Percentiles rank a stretch among this genome's conserved stretches.
Conservation (phyloP, 2,888 invertebrate species). For the Dryomyza anilis region DNA sequence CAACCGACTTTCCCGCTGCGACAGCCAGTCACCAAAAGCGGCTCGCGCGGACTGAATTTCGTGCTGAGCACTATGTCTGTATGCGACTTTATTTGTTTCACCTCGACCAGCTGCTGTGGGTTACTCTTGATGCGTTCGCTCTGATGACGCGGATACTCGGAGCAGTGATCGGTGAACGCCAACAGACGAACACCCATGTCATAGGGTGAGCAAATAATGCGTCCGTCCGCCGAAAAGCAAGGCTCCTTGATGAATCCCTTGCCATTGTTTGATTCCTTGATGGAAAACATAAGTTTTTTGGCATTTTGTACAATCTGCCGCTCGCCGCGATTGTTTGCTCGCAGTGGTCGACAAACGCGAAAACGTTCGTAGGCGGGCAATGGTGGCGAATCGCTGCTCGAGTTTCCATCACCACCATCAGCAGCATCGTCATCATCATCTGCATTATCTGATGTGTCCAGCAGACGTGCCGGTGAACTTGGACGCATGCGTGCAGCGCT, state of each 20-base stretch:
- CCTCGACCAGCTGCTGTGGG: constrained; percentile 64
- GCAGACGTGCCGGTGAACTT: constrained; percentile 2
- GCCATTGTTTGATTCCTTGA: constrained; percentile 86
- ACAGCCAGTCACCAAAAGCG: constrained; percentile 88
- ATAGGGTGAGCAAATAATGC: constrained; percentile 88
- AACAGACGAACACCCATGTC: constrained; percentile 85
- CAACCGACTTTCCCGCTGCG: constrained; percentile 86
- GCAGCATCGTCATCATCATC: no score
- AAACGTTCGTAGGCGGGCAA: constrained; percentile 35
- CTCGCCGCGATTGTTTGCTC: constrained; percentile 30
- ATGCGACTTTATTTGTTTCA: constrained; percentile 75
- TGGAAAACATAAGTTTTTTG: constrained; percentile 80
- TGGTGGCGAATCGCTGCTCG: constrained; percentile 34
- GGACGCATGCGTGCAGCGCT: neutral
- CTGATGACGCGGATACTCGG: constrained; percentile 69
- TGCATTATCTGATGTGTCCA: no score
- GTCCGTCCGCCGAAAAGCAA: constrained; percentile 88
- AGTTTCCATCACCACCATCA: constrained; percentile 37
- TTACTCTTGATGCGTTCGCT: constrained; percentile 62
- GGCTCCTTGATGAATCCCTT: constrained; percentile 92
- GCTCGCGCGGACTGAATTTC: constrained; percentile 86
- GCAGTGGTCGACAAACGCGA: constrained; percentile 37
- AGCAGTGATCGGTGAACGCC: constrained; percentile 76
- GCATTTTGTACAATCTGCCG: constrained; percentile 65
- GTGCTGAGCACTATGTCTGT: constrained; percentile 85